Base-by-base conservation (phyloP, 2,888 invertebrate genomes). In the Epinotia ramella region DNA sequence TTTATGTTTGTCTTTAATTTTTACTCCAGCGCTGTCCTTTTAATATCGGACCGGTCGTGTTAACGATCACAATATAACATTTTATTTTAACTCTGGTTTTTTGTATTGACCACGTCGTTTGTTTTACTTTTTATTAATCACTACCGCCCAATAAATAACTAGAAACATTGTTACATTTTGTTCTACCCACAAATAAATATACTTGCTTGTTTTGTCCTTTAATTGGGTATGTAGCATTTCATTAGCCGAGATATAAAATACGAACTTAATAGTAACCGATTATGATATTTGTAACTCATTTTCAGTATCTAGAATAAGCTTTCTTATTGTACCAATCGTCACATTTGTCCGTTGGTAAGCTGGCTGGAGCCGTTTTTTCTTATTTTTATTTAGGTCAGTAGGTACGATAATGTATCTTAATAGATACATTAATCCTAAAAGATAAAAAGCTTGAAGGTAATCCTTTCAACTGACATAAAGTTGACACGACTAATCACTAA, bases 1-100 rank as follows among this genome's bases (percentile, higher is more conserved):
- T 94, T 93, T 93, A 93, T 93, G 91, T 90, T 87, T 89, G 89
- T 92, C 93, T 93, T 93, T 93, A 93, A 93, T 93, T 93, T 94
- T 93, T 91, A 92, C 92, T 91, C 86, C 88, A 87, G 84, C 89
- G 89, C 85, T 88, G 90, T 89, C 91, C 92, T 90, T 94, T 93
- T 93, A 92, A 93, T 93, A 93, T 92, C 86, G 90, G 87, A 88
- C 85, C 86, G 89, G 86, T 88, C 87, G 88, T 87, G 92, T 94
- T 94, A 94, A 94, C 93, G 94, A 92, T 89, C 93, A 88, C 89
- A 91, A 90, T 91, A 94, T 93, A 91, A 92, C 92, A 92, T 91
- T 93, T 93, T 94, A 93, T 94, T 93, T 93, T 88, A 90, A 90
- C 89, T 89, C 87, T 85, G 84, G 85, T 88, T 88, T 90, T 86